Conservation (phyloP, 1,140 invertebrate genomes). For the Ericerus pela region DNA sequence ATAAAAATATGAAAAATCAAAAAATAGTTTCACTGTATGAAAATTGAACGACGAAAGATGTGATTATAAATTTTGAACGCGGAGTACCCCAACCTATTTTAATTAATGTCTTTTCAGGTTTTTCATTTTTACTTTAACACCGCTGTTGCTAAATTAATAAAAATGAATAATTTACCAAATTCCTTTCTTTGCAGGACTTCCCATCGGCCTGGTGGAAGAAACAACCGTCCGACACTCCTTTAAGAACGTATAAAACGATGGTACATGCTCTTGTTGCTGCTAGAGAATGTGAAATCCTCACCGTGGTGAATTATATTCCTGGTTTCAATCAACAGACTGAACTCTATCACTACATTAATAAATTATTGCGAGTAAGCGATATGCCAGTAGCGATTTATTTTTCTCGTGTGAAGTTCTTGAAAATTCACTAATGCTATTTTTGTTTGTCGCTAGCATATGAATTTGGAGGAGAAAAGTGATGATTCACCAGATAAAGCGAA, state of each 20-base stretch:
- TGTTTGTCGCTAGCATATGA: slow-evolving; percentile 12
- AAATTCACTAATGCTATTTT: neutral
- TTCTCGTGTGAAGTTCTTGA: neutral
- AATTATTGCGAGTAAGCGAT: slow-evolving; percentile 22
- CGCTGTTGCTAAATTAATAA: too few species aligned
- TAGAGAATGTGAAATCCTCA: slow-evolving; percentile 20
- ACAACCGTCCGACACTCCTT: slow-evolving; percentile 22
- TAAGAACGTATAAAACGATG: slow-evolving; percentile 26
- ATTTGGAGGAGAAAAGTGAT: slow-evolving; percentile 16
- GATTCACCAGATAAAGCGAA: neutral
- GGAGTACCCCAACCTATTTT: too few species aligned
- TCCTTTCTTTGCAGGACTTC: slow-evolving; percentile 22
- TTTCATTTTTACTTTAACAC: slow-evolving; percentile 6
- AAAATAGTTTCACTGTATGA: too few species aligned
- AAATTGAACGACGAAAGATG: too few species aligned
- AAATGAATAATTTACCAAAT: too few species aligned
- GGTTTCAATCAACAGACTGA: slow-evolving; percentile 17
- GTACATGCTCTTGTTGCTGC: slow-evolving; percentile 25
- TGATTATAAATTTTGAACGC: too few species aligned
- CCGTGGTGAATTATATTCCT: slow-evolving; percentile 7
- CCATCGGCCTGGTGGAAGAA: slow-evolving; percentile 25
- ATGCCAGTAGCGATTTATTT: neutral
- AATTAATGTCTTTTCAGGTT: neutral
- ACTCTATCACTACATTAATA: slow-evolving; percentile 17
- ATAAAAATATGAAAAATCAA: too few species aligned